A percentile compares a stretch with the other conserved stretches of the same genome.
Conservation (phyloP, 64 coral and sea anemone species). For the Porites lutea region DNA sequence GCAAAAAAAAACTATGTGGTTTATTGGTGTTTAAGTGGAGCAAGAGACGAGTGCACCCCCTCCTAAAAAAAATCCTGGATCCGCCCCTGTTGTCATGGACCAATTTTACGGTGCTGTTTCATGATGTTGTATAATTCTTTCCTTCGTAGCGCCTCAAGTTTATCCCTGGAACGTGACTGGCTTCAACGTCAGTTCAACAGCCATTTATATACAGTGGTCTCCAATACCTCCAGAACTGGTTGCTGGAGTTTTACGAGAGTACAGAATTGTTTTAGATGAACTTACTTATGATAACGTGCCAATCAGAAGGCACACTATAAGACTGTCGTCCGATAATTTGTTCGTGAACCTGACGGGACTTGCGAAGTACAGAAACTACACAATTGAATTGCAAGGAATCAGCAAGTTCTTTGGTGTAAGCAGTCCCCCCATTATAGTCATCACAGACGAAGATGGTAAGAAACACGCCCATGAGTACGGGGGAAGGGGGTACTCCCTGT, state of each 20-base stretch:
- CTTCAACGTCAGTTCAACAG: conserved; percentile 46
- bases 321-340: not conserved
- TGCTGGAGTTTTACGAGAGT: conserved; percentile 57
- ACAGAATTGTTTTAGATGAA: conserved; percentile 43
- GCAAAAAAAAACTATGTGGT: too few relatives aligned
- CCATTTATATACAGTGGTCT: conserved; percentile 60
- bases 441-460: conserved; percentile 71
- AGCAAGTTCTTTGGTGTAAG: conserved; percentile 56
- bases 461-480: not conserved
- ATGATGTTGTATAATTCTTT: not conserved
- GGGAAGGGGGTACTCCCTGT: too few relatives aligned
- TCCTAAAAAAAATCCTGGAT: too few relatives aligned
- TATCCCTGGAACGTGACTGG: conserved; percentile 46
- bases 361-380: conserved; percentile 60
- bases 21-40: too few relatives aligned
- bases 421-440: conserved; percentile 23
- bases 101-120: too few relatives aligned
- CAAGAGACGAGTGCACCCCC: too few relatives aligned
- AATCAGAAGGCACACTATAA: conserved; percentile 15
- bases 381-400: conserved; percentile 38
- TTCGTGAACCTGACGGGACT: conserved; percentile 21
- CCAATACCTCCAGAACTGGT: conserved; percentile 40
- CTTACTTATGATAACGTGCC: not conserved
- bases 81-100: too few relatives aligned
- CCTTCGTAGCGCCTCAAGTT: conserved; percentile 33